Evolutionary conservation across 2,888 invertebrate species (phyloP), one percentile per base, ranked within the genome.

Genomic region (Dendrolimus pini): DNA sequence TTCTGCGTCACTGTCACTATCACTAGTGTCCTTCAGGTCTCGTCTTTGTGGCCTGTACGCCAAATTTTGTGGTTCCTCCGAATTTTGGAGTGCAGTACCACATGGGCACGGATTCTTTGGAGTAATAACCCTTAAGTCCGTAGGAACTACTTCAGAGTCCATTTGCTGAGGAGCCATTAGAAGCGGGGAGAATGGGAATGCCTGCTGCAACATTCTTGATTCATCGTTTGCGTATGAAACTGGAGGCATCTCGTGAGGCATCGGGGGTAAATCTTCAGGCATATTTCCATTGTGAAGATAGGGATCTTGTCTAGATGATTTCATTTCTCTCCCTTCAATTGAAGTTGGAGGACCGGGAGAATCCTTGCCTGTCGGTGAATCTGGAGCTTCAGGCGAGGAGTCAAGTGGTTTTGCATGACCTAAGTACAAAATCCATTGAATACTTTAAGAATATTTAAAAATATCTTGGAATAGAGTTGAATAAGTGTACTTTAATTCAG

Each of bases 1-100:
- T 73, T 91, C 91, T 1, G 91, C 76, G 60, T 91, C 91, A 59
- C 84, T 89, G 53, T 91, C 91, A 59, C 89, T 90, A 47, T 89
- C 89, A 56, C 82, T 85, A 9, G 75, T 72, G 30, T 83, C 83
- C 59, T 77, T 78, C 0, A 52, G 53, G 0, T 78, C 77, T 7
- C 75, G 76, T 60, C 79, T 69, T 62, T 77, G 72, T 9, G 75
- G 76, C 41, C 82, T 78, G 60, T 85, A 89, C 1, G 88, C 88
- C 58, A 89, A 68, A 61, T 90, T 87, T 59, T 89, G 86, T 0
- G 87, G 89, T 55, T 88, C 82, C 0, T 88, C 79, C 47, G 75
- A 61, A 52, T 78, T 75, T 47, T 47, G 47, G 9, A 47, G 9
- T 10, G 47, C 1, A 30, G 73, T 70, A 0, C 70, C 73, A 59